Evolutionary conservation across 2,797 vertebrate species (phyloP).

Genomic region (Melanotaenia parkinsoni): DNA sequence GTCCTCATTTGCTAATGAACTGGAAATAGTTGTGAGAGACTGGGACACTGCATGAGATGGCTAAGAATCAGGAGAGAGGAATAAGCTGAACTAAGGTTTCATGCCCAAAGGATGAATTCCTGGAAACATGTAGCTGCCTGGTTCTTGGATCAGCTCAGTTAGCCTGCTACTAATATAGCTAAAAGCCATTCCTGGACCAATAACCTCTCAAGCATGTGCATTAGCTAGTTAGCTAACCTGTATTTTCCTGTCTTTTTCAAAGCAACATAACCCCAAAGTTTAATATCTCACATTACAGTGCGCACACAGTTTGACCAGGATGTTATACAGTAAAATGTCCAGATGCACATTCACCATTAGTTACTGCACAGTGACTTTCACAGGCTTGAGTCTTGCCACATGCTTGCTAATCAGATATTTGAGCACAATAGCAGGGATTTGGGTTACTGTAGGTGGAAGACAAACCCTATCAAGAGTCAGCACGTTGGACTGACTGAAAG

Average conservation of each 20-base stretch:
- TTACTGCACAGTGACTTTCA: background rate
- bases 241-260: background rate
- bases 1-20: background rate
- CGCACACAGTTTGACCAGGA: background rate
- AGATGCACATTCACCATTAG: background rate
- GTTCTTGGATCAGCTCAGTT: background rate
- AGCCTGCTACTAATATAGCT: background rate
- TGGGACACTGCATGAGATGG: background rate
- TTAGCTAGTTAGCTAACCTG: background rate
- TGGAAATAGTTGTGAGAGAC: background rate
- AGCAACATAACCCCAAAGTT: background rate
- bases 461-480: conserved; percentile 11
- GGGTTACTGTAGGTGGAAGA: conserved; percentile 18
- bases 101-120: background rate
- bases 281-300: background rate
- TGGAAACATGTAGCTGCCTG: background rate
- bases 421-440: conserved; percentile 23
- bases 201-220: background rate
- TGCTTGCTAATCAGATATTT: conserved; percentile 25
- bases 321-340: background rate
- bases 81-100: background rate
- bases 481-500: conserved; percentile 6
- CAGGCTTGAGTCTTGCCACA: background rate
- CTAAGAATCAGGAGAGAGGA: background rate
- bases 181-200: background rate